Evolutionary conservation across 2,113 vertebrate genomes (phyloP).

Genomic region (Peromyscus leucopus): DNA sequence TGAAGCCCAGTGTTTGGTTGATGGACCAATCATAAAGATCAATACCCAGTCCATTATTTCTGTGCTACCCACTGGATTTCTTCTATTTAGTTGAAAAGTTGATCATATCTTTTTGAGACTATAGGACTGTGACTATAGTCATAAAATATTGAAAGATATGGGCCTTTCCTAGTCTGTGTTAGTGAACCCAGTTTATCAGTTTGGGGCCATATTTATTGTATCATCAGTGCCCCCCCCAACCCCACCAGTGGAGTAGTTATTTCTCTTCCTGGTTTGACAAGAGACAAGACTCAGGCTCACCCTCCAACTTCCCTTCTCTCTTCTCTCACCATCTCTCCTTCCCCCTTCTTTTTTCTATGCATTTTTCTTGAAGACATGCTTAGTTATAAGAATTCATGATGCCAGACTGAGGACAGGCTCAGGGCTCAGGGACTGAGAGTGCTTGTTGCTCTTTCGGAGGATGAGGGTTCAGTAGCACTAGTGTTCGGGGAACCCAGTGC

Average conservation of each 20-base stretch:
- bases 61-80: background rate
- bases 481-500: background rate
- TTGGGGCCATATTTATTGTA: background rate
- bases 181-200: background rate
- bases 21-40: background rate
- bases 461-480: background rate
- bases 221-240: background rate
- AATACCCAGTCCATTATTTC: slow-evolving; percentile 46
- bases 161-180: background rate
- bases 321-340: background rate
- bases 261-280: slow-evolving; percentile 45
- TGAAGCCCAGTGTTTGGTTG: slow-evolving; percentile 24
- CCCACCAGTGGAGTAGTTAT: background rate
- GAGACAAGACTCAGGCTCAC: background rate
- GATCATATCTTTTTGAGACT: slow-evolving; percentile 45
- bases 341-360: background rate
- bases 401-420: background rate
- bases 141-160: slow-evolving; percentile 44
- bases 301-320: background rate
- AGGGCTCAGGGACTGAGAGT: background rate
- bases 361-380: background rate
- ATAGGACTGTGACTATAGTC: background rate
- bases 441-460: background rate
- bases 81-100: slow-evolving; percentile 56
- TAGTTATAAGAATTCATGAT: slow-evolving; percentile 5